Percentiles rank a stretch among this genome's conserved stretches.
phyloP scores from a whole-genome alignment of 2,888 invertebrate species.

The Adineta ricciae region DNA sequence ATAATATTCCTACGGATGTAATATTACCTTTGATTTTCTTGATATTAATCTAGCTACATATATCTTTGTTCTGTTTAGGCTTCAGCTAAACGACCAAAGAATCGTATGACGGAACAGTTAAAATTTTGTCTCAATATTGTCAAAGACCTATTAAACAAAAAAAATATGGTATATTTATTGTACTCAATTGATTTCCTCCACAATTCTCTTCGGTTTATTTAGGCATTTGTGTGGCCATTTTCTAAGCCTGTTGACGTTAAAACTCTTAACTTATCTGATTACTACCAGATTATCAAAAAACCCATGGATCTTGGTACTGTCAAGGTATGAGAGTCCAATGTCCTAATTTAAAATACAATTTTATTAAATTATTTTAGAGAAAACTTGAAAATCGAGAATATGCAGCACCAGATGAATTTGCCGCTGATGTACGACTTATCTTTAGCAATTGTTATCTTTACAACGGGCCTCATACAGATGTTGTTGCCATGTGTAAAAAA shows the following conservation, averaged over 20 bases:
- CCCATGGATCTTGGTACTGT: conserved; percentile 98
- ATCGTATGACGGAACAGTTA: conserved; percentile 16
- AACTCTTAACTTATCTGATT: conserved; percentile 82
- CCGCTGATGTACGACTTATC: conserved; percentile 86
- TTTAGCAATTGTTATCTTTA: conserved; percentile 97
- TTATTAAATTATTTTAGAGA: conserved; percentile 52
- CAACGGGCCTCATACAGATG: conserved; percentile 95
- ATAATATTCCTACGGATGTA: background rate
- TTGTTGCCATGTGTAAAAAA: conserved; percentile 69
- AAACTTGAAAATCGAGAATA: conserved; percentile 94
- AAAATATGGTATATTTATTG: background rate
- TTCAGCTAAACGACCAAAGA: background rate
- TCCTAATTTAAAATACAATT: no score
- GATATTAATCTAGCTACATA: no score
- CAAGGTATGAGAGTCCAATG: conserved; percentile 50
- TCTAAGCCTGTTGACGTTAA: conserved; percentile 97
- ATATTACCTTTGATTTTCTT: background rate
- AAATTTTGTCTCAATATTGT: background rate
- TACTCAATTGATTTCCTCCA: background rate
- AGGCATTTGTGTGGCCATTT: conserved; percentile 90
- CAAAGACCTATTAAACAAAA: background rate
- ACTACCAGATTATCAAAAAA: conserved; percentile 91
- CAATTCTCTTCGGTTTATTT: background rate
- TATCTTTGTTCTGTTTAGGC: background rate
- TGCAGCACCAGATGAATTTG: conserved; percentile 82